A percentile compares a stretch with the other conserved stretches of the same genome.
Conservation (phyloP, 2,113 vertebrate species). For the Aptenodytes forsteri region DNA sequence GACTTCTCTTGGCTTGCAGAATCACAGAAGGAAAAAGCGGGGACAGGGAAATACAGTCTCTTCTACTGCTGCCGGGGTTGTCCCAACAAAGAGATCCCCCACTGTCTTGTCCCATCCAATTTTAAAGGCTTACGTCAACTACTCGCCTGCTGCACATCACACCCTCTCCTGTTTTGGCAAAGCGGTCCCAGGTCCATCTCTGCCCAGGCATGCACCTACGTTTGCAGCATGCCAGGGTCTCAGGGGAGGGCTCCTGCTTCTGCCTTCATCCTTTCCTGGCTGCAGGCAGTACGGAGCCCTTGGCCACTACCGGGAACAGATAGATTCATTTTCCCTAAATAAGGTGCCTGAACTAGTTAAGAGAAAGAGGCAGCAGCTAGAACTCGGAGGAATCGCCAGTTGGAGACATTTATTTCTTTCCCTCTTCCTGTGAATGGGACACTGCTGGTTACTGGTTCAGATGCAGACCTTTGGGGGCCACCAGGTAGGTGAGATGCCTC, state of each 20-base stretch:
- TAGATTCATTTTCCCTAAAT: background rate
- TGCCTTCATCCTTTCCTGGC: background rate
- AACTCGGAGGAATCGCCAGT: rapidly evolving
- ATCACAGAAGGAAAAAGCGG: background rate
- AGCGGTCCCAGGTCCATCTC: background rate
- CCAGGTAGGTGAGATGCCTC: background rate
- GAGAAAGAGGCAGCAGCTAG: background rate
- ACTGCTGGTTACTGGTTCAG: background rate
- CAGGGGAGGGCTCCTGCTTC: background rate
- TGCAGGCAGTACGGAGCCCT: background rate
- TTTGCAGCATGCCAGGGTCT: background rate
- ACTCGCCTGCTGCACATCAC: background rate
- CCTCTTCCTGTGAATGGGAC: background rate
- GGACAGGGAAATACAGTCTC: background rate
- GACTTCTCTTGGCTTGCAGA: background rate
- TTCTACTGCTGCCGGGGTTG: background rate
- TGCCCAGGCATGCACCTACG: rapidly evolving
- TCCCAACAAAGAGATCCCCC: background rate
- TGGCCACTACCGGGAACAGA: background rate
- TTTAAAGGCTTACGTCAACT: background rate
- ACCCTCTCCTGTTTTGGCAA: background rate
- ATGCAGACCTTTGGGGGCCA: background rate
- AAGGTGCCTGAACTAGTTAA: background rate
- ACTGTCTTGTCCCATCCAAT: background rate
- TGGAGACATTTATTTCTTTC: background rate